These are phyloP conservation scores for Cryptoprocta ferox DNA, from an alignment of 2,797 vertebrate genomes.

Conservation along the genomic window DNA sequence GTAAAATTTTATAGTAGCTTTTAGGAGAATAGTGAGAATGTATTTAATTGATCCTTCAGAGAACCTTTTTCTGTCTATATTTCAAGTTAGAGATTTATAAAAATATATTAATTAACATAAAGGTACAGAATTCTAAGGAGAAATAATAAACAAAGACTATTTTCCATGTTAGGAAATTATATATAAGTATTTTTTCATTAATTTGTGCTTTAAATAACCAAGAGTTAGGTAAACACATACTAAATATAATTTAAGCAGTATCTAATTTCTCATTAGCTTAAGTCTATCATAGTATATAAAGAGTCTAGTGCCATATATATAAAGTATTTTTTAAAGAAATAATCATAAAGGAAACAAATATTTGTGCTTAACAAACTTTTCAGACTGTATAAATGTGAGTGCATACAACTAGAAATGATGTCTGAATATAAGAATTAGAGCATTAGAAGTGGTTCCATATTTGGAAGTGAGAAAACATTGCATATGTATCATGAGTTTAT, in stretches of 20 bases:
- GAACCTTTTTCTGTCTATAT: neutral
- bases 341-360: neutral
- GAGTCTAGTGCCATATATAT: neutral
- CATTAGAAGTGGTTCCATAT: neutral
- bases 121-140: neutral
- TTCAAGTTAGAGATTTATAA: neutral
- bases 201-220: neutral
- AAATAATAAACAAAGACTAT: neutral
- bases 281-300: neutral
- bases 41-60: neutral
- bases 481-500: constrained; percentile 65
- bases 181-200: neutral
- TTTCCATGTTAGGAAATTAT: neutral
- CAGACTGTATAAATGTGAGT: neutral
- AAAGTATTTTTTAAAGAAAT: neutral
- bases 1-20: neutral
- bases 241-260: neutral
- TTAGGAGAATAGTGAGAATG: neutral
- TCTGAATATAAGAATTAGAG: neutral
- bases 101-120: neutral
- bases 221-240: neutral
- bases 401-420: neutral
- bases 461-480: constrained; percentile 64
- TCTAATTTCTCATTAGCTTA: neutral
- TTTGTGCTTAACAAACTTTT: neutral